Base-by-base conservation (phyloP, 2,113 vertebrate genomes). In the Malurus elegans region DNA sequence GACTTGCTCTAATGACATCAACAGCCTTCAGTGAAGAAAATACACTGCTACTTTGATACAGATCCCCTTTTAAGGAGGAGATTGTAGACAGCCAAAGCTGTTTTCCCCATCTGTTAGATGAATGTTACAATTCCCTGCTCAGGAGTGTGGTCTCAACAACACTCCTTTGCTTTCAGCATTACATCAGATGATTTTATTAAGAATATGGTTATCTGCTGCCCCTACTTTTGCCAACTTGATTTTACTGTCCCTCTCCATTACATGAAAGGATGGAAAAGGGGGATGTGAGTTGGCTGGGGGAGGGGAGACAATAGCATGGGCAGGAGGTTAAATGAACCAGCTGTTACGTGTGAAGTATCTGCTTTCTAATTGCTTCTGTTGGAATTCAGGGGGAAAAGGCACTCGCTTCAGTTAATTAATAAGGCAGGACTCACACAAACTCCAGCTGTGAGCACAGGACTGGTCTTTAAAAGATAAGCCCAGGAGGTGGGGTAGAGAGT, bases 401-500 rank as follows among this genome's bases (percentile, higher is more conserved):
- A 88, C 89, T 92, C 88, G 90, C 93, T 96, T 95, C 92, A 96
- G 92, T 96, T 97, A 97, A 96, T 95, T 97, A 97, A 97, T 97
- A 96, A 97, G 96, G 93, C 96, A 96, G 92, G 95, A 92, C 95
- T 95, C 95, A 84, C 92, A 96, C 92, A 96, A 96, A 93, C 94
- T 95, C 97, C 97, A 97, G 97, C 97, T 97, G 97, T 95, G 97
- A 94, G 93, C 95, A 86, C 81, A 96, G 94, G 86, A 96, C 89
- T 88, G 92, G 86, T 95, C 95, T 97, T 97, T 97, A 97, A 96
- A 94, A 83, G 60, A 86, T 97, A 96, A 94, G 21, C 75, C 80
- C 34, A 54, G 86, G 76, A 95, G 96, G 85, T 87, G 79, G 93
- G 70, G 92, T 65, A 96, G 64, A n/a, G 96, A 67, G 92, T 95